Conservation (phyloP, 2,888 invertebrate species). For the Caenorhabditis drosophilae region DNA sequence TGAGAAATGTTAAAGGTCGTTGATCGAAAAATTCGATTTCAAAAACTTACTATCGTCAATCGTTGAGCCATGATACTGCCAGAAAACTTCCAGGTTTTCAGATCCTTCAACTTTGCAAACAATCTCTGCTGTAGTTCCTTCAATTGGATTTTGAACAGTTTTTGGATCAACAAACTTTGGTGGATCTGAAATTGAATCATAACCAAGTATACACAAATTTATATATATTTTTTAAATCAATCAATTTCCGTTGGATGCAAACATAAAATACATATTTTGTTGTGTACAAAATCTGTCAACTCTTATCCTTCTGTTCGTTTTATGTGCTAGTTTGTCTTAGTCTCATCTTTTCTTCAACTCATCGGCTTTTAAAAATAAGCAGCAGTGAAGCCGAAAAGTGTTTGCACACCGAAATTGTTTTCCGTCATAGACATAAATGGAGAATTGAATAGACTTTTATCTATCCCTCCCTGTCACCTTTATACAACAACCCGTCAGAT, state of each 20-base stretch:
- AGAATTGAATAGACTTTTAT: no score
- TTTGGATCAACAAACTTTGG: conserved; percentile 51
- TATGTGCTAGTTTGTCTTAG: no score
- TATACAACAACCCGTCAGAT: no score
- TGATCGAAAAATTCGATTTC: background rate
- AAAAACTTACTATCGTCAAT: conserved; percentile 49
- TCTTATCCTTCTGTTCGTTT: no score
- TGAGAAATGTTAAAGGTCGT: background rate
- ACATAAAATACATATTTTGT: background rate
- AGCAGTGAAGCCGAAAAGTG: no score
- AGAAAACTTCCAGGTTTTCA: conserved; percentile 50
- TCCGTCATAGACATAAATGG: no score
- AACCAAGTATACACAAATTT: background rate
- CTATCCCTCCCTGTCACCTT: no score
- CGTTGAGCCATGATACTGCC: conserved; percentile 55
- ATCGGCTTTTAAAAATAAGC: no score
- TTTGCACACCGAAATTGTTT: no score
- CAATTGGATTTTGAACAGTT: conserved; percentile 56
- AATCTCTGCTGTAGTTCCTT: conserved; percentile 54
- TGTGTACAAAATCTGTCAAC: conserved; percentile 3
- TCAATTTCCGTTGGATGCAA: background rate
- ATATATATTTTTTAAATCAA: background rate
- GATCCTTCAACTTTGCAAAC: conserved; percentile 48
- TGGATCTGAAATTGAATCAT: conserved; percentile 48
- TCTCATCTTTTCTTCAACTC: no score